phyloP scores from a whole-genome alignment of 1,140 invertebrate genomes.

The Venustaconcha ellipsiformis region DNA sequence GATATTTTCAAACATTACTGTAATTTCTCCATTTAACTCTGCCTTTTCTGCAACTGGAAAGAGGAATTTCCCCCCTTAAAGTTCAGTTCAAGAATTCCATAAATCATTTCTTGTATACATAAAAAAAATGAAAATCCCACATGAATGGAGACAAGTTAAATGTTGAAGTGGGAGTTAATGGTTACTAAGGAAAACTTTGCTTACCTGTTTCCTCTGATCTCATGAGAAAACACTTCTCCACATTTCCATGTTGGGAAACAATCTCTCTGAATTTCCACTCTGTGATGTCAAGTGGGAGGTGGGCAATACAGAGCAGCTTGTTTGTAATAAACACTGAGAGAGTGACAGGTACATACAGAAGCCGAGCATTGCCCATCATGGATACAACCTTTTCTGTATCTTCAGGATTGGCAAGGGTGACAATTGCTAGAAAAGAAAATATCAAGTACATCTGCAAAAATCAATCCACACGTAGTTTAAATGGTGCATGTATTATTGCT shows the following conservation, averaged over 20 bases:
- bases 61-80: background rate
- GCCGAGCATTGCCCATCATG: slow-evolving; percentile 22
- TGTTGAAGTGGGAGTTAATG: no score
- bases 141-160: no score
- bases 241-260: slow-evolving; percentile 69
- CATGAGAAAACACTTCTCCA: slow-evolving; percentile 73
- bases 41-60: no score
- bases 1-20: no score
- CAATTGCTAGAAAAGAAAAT: slow-evolving; percentile 14
- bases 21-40: no score
- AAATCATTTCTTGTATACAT: background rate
- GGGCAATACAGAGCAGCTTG: slow-evolving; percentile 73
- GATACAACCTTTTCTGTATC: slow-evolving; percentile 26
- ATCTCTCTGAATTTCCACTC: slow-evolving; percentile 72
- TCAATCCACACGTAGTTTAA: no score
- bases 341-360: slow-evolving; percentile 35
- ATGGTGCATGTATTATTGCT: no score
- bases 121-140: background rate
- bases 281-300: slow-evolving; percentile 70
- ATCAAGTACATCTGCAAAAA: no score
- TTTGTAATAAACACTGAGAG: slow-evolving; percentile 71
- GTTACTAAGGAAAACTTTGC: background rate
- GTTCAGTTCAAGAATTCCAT: background rate
- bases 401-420: slow-evolving; percentile 20
- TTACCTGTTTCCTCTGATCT: slow-evolving; percentile 72